Percentiles rank a stretch among this genome's conserved stretches.
Evolutionary conservation across 2,113 vertebrate genomes (phyloP).

Genomic region (Opisthocomus hoazin): DNA sequence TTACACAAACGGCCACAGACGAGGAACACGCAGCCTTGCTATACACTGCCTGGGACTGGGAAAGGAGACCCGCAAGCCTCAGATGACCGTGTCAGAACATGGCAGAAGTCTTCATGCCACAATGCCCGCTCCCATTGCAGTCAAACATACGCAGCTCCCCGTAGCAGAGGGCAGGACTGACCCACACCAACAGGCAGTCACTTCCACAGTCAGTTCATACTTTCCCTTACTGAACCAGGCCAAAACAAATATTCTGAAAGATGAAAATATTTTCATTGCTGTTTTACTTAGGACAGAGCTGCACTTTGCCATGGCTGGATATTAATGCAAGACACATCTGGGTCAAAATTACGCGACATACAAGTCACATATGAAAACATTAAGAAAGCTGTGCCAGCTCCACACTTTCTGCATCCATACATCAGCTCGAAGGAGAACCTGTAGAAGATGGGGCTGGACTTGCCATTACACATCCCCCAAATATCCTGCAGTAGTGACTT

Average conservation of each 20-base stretch:
- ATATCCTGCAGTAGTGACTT: neutral
- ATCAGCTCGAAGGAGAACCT: neutral
- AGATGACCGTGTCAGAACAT: neutral
- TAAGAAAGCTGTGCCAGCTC: neutral
- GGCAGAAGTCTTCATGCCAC: neutral
- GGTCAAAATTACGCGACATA: neutral
- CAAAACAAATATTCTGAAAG: conserved; percentile 43
- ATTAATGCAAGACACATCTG: neutral
- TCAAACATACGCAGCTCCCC: neutral
- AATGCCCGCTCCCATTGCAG: fast-evolving
- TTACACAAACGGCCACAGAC: neutral
- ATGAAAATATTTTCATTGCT: conserved; percentile 33
- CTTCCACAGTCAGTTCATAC: neutral
- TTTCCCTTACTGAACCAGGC: neutral
- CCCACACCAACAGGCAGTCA: neutral
- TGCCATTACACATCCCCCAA: neutral
- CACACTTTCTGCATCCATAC: neutral
- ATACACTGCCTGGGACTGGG: neutral
- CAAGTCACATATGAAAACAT: neutral
- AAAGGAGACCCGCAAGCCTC: neutral
- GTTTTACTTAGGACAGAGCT: neutral
- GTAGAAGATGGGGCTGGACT: neutral
- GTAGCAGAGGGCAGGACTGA: neutral
- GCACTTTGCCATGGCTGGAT: neutral
- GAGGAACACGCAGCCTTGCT: neutral